Evolutionary conservation across 2,797 vertebrate species (phyloP).

Genomic region (Loris lydekkerianus): DNA sequence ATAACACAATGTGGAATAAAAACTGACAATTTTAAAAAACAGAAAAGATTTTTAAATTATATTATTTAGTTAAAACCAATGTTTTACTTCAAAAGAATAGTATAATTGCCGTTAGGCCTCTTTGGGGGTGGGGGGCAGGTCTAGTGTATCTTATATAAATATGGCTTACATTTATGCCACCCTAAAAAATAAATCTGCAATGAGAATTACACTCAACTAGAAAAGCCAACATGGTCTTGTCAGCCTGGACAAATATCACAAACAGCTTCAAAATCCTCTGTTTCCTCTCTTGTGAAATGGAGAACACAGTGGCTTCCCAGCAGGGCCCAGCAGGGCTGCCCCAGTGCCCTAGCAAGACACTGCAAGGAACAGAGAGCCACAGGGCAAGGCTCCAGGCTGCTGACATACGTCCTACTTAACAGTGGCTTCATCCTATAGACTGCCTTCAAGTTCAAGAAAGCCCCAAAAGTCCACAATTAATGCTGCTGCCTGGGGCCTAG

Average conservation of each 20-base stretch:
- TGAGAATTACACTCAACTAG: not conserved
- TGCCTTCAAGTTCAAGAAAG: not conserved
- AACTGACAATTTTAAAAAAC: not conserved
- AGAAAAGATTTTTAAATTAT: not conserved
- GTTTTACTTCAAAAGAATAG: not conserved
- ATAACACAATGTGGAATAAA: not conserved
- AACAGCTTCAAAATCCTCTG: not conserved
- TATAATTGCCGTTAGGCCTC: not conserved
- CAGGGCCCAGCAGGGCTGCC: not conserved
- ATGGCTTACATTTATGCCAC: not conserved
- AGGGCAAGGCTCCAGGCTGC: not conserved
- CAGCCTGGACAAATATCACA: not conserved
- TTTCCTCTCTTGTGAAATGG: not conserved
- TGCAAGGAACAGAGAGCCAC: too few species aligned
- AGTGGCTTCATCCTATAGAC: not conserved
- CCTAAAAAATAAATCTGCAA: not conserved
- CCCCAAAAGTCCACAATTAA: not conserved
- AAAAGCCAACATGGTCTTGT: not conserved
- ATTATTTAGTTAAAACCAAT: not conserved
- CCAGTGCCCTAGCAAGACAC: fast-evolving
- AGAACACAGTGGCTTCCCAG: not conserved
- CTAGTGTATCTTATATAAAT: conserved; percentile 13
- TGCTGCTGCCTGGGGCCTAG: not conserved
- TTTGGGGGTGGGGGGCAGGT: not conserved
- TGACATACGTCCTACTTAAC: not conserved